A percentile compares a stretch with the other conserved stretches of the same genome.
Evolutionary conservation across 2,888 invertebrate genomes (phyloP).

Genomic region (Agrotis ipsilon): DNA sequence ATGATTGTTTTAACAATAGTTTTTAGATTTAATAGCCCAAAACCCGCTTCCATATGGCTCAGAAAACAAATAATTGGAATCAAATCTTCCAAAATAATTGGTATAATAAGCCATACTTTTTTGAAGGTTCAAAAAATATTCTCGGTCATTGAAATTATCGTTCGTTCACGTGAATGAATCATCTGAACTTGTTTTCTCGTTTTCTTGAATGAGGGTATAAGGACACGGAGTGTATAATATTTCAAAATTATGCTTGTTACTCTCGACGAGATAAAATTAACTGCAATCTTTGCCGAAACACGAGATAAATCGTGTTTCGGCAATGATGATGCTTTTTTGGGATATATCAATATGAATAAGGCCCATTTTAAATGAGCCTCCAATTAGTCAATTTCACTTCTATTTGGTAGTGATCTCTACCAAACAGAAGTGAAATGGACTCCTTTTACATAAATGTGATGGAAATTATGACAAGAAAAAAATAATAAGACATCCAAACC

Average conservation of each 20-base stretch:
- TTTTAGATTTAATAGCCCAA: constrained; percentile 61
- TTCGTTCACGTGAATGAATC: constrained; percentile 39
- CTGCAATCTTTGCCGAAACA: constrained; percentile 6
- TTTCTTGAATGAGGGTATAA: constrained; percentile 35
- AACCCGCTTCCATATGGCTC: constrained; percentile 58
- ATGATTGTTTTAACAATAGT: constrained; percentile 73
- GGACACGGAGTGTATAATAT: background rate
- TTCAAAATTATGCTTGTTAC: background rate
- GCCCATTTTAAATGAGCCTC: background rate
- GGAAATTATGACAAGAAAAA: background rate
- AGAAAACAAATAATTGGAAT: constrained; percentile 63
- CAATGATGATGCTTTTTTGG: too few relatives aligned
- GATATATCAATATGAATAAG: background rate
- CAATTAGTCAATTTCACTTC: too few relatives aligned
- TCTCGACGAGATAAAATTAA: background rate
- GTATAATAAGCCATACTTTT: constrained; percentile 48
- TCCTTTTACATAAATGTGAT: too few relatives aligned
- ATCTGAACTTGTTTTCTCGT: constrained; percentile 21
- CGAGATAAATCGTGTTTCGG: too few relatives aligned
- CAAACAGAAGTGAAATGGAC: too few relatives aligned
- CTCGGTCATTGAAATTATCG: constrained; percentile 45
- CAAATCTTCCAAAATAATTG: constrained; percentile 52
- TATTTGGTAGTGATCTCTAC: too few relatives aligned
- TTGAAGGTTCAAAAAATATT: constrained; percentile 8
- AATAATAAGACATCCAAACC: too few relatives aligned